Percentiles rank a stretch among this genome's conserved stretches.
Conservation (phyloP, 2,113 vertebrate genomes). For the Dicerorhinus sumatrensis region DNA sequence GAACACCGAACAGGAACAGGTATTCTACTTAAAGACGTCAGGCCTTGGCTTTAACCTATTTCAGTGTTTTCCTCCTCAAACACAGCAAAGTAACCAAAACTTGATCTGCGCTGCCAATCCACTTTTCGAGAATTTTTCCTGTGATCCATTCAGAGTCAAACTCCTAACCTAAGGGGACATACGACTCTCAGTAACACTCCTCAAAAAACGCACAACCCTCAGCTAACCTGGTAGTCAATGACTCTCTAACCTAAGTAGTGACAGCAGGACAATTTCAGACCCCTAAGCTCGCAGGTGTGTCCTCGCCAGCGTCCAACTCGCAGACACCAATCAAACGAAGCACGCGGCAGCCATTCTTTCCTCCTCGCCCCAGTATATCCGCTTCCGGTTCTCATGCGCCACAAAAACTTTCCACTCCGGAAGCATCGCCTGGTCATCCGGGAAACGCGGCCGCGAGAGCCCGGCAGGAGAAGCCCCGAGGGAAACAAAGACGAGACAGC, state of each 20-base stretch:
- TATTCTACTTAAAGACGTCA: background rate
- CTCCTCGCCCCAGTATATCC: accelerated
- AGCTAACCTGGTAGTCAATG: accelerated
- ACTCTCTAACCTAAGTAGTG: background rate
- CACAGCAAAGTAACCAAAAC: background rate
- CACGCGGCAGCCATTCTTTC: background rate
- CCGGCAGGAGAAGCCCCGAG: accelerated
- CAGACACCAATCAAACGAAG: accelerated
- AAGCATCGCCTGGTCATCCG: background rate
- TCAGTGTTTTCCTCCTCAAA: background rate
- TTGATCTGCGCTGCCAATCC: background rate
- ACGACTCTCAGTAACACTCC: background rate
- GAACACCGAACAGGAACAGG: background rate
- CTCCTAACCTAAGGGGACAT: background rate
- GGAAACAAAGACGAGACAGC: background rate
- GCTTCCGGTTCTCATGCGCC: conserved; percentile 57
- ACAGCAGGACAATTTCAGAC: accelerated
- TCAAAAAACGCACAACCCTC: accelerated
- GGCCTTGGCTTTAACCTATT: background rate
- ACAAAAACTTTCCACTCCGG: conserved; percentile 54
- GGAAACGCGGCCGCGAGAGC: accelerated
- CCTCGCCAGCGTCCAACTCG: accelerated
- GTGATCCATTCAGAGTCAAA: background rate
- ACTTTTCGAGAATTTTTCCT: background rate
- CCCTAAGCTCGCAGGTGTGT: accelerated